Base-by-base conservation (phyloP, 2,797 vertebrate genomes). In the Capromys pilorides region DNA sequence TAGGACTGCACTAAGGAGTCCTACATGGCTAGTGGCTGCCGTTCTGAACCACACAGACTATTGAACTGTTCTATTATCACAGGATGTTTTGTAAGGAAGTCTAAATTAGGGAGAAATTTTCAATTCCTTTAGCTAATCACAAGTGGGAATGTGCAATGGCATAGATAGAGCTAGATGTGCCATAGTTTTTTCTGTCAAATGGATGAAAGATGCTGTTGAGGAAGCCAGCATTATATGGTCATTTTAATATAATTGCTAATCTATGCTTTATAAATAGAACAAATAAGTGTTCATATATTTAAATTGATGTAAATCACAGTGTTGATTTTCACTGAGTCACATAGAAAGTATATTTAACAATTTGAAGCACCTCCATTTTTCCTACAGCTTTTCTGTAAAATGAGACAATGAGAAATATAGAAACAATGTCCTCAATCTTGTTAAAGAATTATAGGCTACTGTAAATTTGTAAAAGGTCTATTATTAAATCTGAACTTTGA, bases 201-300 rank as follows among this genome's bases (percentile, higher is more conserved):
- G 5, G 73, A 28, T 84, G 41, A 88, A 84, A 59, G 62, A 41
- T 83, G 24, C 24, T 94, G 9, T 93, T 67, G 91, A 54, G 41
- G 39, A 90, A 92, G 89, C 14, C 83, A 18, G 28, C 93, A 95
- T 93, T 62, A 71, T 91, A 51, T 95, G 91, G 83, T 49, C 21
- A 90, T 96, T 93, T 95, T 94, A 96, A 88, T 80, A 21, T 88
- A 94, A 91, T 69, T 93, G 73, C 57, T 97, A 96, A 93, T 93
- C 96, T 85, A 94, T 95, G 85, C 41, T 90, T 97, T 96, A 91
- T 95, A 95, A 97, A 95, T 95, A 88, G 91, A 96, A 95, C 36
- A 75, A 85, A 93, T 59, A 64, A 69, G 9, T 87, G 36, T 91
- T 83, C 81, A 24, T 94, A 78, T 91, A 62, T 88, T 97, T 96